Evolutionary conservation across 2,797 vertebrate genomes (phyloP).

Genomic region (Otolemur crassicaudatus): DNA sequence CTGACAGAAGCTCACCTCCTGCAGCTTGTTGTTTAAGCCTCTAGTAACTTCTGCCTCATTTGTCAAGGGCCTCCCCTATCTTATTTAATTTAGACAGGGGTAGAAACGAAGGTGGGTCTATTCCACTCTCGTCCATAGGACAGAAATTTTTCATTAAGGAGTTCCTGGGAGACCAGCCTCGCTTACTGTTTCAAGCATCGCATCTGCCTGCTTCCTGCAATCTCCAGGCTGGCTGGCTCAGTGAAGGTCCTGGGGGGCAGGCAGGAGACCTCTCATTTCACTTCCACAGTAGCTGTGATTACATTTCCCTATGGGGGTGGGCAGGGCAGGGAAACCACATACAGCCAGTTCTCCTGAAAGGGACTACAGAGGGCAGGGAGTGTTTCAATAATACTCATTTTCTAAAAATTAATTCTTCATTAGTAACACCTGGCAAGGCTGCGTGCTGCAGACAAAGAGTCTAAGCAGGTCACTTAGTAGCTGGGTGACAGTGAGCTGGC

Average conservation of each 20-base stretch:
- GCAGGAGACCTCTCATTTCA: background rate
- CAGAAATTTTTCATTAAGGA: background rate
- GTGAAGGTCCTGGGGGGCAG: background rate
- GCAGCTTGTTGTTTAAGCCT: background rate
- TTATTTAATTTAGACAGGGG: background rate
- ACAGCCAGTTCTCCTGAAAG: background rate
- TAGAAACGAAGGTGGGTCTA: background rate
- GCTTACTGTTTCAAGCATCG: fast-evolving
- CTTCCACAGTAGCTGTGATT: background rate
- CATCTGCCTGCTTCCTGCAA: background rate
- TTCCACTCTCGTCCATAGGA: background rate
- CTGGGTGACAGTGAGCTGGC: background rate
- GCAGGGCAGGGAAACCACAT: background rate
- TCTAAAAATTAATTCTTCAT: background rate
- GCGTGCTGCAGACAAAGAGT: background rate
- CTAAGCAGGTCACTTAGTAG: background rate
- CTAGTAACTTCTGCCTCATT: background rate
- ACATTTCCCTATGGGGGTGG: background rate
- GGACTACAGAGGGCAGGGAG: background rate
- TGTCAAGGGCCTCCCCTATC: background rate
- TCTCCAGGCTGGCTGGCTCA: background rate
- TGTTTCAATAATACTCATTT: background rate
- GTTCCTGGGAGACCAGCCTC: background rate
- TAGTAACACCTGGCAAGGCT: background rate
- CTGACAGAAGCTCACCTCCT: too few species aligned